These are phyloP conservation scores for Drosophila recens DNA, from an alignment of 2,888 invertebrate species.

Conservation along the genomic window DNA sequence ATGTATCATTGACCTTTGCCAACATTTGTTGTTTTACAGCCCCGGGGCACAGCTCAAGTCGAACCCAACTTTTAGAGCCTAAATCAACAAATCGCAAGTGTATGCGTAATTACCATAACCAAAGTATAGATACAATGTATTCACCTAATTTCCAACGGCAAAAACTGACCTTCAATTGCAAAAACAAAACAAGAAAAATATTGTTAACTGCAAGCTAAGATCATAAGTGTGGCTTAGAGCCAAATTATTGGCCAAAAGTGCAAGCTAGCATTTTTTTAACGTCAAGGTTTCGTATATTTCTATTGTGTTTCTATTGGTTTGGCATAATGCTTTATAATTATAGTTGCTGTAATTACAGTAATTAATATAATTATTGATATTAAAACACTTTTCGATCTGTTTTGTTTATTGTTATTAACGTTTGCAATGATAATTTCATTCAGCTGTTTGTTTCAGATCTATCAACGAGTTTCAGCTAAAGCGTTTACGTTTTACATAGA, in stretches of 20 bases:
- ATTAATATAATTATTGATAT: slow-evolving; percentile 62
- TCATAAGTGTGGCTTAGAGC: slow-evolving; percentile 18
- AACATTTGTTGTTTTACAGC: slow-evolving; percentile 33
- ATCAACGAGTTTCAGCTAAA: slow-evolving; percentile 27
- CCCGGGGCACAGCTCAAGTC: slow-evolving; percentile 26
- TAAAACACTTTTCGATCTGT: slow-evolving; percentile 34
- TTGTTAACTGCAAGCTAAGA: slow-evolving; percentile 41
- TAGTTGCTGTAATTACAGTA: slow-evolving; percentile 41
- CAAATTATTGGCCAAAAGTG: slow-evolving; percentile 47
- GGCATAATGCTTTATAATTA: slow-evolving; percentile 18
- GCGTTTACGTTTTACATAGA: not conserved
- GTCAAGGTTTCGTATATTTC: slow-evolving; percentile 49
- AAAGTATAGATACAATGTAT: slow-evolving; percentile 43
- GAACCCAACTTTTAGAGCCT: slow-evolving; percentile 52
- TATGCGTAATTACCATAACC: slow-evolving; percentile 70
- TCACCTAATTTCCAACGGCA: slow-evolving; percentile 54
- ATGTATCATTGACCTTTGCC: slow-evolving; percentile 51
- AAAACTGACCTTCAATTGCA: slow-evolving; percentile 68
- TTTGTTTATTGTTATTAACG: slow-evolving; percentile 28
- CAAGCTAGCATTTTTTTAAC: slow-evolving; percentile 28
- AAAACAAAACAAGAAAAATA: slow-evolving; percentile 11
- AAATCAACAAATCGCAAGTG: slow-evolving; percentile 52
- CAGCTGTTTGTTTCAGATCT: slow-evolving; percentile 25
- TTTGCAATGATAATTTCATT: slow-evolving; percentile 31
- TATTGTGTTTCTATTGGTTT: slow-evolving; percentile 19